Evolutionary conservation across 2,113 vertebrate species (phyloP).

Genomic region (Syngnathus scovelli): DNA sequence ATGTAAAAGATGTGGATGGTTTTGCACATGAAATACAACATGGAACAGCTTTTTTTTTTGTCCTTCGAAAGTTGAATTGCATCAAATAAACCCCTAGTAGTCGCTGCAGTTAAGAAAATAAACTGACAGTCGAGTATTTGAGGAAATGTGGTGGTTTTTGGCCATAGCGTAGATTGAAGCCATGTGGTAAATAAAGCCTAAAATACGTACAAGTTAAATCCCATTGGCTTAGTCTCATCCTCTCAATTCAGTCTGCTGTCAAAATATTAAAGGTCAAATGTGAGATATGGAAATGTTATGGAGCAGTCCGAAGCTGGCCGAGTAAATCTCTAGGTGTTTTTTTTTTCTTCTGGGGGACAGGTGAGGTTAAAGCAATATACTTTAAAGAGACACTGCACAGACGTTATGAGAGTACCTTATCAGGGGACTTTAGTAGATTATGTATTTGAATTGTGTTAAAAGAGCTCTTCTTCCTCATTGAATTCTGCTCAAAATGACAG

Average conservation of each 20-base stretch:
- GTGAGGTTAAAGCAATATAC: not conserved
- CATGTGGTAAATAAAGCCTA: not conserved
- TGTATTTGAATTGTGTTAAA: not conserved
- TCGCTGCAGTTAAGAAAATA: not conserved
- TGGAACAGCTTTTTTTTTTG: not conserved
- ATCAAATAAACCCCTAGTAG: not conserved
- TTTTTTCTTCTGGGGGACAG: not conserved
- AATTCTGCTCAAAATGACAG: not conserved
- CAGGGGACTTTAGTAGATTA: not conserved
- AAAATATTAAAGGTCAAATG: constrained; percentile 12
- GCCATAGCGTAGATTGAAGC: not conserved
- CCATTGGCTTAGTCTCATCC: not conserved
- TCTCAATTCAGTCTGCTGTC: not conserved
- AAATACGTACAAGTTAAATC: not conserved
- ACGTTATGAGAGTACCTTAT: not conserved
- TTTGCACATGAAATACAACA: not conserved
- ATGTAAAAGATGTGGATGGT: not conserved
- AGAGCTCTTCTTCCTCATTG: not conserved
- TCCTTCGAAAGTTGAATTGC: not conserved
- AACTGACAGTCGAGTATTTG: not conserved
- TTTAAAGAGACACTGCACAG: not conserved
- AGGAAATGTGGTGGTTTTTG: not conserved
- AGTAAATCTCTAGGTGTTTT: not conserved
- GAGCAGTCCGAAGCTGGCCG: not conserved
- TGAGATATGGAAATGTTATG: constrained; percentile 11